A percentile compares a stretch with the other conserved stretches of the same genome.
Conservation (phyloP, 2,113 vertebrate species). For the Platysternon megacephalum region DNA sequence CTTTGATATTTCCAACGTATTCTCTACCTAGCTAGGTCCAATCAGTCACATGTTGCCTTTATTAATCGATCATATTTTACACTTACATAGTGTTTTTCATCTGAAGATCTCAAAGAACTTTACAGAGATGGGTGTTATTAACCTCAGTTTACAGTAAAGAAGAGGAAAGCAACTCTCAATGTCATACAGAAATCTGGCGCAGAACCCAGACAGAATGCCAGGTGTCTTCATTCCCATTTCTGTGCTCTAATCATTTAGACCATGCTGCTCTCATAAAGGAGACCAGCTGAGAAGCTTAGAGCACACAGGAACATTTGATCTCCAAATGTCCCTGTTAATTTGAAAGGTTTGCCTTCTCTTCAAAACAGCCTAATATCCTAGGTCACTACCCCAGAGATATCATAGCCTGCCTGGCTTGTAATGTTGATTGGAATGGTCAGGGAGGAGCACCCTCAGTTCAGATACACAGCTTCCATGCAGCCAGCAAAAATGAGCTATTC, state of each 20-base stretch:
- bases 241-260: not conserved
- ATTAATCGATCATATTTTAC: not conserved
- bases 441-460: not conserved
- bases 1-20: not conserved
- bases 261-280: not conserved
- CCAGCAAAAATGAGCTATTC: not conserved
- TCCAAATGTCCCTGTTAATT: not conserved
- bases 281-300: not conserved
- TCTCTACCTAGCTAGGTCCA: not conserved
- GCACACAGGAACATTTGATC: not conserved
- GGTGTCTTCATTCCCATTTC: not conserved
- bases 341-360: not conserved
- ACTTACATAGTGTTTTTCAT: not conserved
- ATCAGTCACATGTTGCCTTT: not conserved
- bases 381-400: not conserved
- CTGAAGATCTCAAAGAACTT: not conserved
- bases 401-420: not conserved
- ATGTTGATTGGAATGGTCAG: not conserved
- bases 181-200: not conserved
- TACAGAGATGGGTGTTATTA: not conserved
- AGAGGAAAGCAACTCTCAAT: not conserved
- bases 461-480: not conserved
- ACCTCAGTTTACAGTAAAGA: not conserved
- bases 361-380: not conserved
- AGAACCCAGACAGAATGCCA: not conserved